Evolutionary conservation across 2,113 vertebrate genomes (phyloP).

Genomic region (Xenus cinereus): DNA sequence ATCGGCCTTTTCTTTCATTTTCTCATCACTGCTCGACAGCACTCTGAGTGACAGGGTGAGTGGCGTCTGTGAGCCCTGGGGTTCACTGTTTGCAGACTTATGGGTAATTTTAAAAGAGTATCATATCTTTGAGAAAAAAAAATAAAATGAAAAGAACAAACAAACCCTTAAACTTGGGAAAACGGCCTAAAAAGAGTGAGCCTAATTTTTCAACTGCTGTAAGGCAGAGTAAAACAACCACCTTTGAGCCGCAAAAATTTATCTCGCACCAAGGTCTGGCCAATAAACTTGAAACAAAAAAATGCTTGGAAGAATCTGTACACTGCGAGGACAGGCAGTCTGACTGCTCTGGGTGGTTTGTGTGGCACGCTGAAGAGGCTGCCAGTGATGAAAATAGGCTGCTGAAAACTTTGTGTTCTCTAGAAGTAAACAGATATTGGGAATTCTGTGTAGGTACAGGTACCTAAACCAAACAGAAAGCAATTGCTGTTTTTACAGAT

Average conservation of each 20-base stretch:
- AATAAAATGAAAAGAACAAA: neutral
- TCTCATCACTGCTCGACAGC: neutral
- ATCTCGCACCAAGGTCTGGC: neutral
- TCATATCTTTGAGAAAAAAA: neutral
- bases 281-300: neutral
- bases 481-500: neutral
- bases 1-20: neutral
- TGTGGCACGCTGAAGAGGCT: neutral
- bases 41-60: neutral
- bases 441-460: neutral
- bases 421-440: neutral
- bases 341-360: neutral
- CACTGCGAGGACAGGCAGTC: neutral
- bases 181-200: neutral
- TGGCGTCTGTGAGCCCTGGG: neutral
- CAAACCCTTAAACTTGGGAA: neutral
- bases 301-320: neutral
- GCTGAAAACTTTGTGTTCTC: neutral
- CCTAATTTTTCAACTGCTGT: neutral
- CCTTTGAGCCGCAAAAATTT: neutral
- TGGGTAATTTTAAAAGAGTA: neutral
- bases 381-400: neutral
- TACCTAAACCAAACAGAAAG: neutral
- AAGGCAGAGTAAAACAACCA: neutral
- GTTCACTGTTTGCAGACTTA: neutral